Conservation (phyloP, 2,113 vertebrate genomes). For the Theristicus caerulescens region DNA sequence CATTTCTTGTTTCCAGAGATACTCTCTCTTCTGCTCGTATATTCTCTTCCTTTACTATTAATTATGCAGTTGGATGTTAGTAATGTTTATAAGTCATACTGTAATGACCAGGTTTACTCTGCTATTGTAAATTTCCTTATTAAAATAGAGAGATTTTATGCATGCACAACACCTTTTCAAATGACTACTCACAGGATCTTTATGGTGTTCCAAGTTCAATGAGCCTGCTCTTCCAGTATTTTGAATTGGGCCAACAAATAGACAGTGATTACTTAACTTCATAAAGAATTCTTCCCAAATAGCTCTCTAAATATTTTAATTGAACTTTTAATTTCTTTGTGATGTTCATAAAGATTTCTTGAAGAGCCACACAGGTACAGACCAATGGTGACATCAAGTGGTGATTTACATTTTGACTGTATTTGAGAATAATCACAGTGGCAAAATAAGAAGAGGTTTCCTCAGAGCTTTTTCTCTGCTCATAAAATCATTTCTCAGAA, state of each 20-base stretch:
- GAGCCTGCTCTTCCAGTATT: neutral
- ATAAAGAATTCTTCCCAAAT: neutral
- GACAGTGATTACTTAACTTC: neutral
- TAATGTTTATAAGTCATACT: neutral
- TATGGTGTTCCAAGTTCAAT: neutral
- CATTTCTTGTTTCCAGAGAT: neutral
- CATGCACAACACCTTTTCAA: neutral
- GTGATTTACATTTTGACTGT: neutral
- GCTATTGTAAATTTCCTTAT: neutral
- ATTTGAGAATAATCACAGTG: neutral
- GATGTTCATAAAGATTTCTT: neutral
- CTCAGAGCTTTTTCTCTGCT: neutral
- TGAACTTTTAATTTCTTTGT: neutral
- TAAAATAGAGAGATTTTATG: neutral
- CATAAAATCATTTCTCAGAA: neutral
- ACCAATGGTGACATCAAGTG: conserved; percentile 70
- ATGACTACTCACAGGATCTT: neutral
- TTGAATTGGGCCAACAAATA: neutral
- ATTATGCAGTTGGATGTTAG: neutral
- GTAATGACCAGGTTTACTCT: neutral
- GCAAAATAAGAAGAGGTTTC: neutral
- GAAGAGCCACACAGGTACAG: neutral
- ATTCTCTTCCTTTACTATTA: neutral
- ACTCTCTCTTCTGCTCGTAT: neutral
- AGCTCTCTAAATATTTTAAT: neutral